Evolutionary conservation across 2,113 vertebrate species (phyloP).

Genomic region (Alces alces): DNA sequence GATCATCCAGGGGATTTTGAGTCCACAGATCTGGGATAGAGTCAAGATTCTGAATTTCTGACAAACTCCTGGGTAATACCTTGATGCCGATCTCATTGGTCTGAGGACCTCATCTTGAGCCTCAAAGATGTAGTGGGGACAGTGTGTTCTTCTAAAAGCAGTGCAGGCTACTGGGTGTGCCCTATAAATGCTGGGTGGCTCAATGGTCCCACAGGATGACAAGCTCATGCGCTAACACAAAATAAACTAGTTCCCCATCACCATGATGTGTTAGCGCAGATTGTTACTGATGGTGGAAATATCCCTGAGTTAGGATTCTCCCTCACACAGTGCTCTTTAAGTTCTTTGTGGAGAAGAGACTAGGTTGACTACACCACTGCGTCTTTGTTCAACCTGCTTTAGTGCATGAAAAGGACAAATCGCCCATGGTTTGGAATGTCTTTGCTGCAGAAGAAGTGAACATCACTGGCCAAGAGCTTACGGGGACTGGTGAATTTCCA

Average conservation of each 20-base stretch:
- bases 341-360: neutral
- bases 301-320: neutral
- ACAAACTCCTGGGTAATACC: neutral
- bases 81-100: neutral
- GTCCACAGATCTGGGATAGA: neutral
- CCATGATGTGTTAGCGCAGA: neutral
- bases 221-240: neutral
- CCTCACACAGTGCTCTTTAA: neutral
- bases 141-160: neutral
- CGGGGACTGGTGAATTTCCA: neutral
- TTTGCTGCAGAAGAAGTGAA: constrained; percentile 5
- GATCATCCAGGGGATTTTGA: neutral
- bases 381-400: neutral
- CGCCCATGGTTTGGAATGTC: neutral
- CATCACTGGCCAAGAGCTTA: neutral
- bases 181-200: neutral
- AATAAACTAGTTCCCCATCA: neutral
- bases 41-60: neutral
- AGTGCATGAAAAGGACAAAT: neutral
- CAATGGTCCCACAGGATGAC: neutral
- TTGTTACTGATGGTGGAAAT: neutral
- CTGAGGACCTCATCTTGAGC: neutral
- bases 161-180: neutral
- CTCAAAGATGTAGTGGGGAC: neutral
- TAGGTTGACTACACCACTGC: neutral